Evolutionary conservation across 2,113 vertebrate species (phyloP), one percentile per base, ranked within the genome.

Genomic region (Archilochus colubris): DNA sequence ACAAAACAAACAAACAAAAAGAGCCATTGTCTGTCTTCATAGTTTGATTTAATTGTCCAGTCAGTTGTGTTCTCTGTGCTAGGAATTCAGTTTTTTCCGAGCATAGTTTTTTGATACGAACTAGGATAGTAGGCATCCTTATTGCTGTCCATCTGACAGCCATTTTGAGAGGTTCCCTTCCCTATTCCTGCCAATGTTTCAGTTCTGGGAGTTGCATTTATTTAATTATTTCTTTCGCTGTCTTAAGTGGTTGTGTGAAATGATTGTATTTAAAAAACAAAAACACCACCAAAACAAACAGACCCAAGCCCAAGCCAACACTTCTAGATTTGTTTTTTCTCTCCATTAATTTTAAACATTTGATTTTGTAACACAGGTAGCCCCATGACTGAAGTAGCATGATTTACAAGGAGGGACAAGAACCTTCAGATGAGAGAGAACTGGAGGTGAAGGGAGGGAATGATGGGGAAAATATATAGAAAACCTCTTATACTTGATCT

Each of bases 401-500:
- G 86, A 94, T 88, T 95, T 91, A 86, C 83, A 68, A 73, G 48
- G 67, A 86, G 17, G 85, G 73, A 81, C 9, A 28, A 80, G 82
- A 86, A 95, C 82, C 46, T 93, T 91, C 74, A 91, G 59, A 86
- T 76, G 75, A 83, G 55, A 67, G 86, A 83, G 38, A 90, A 92
- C 79, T 81, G 57, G 76, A 93, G 31, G 69, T 93, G 79, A 92
- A 88, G 25, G 64, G 44, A 90, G 74, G 68, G 80, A 93, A 55
- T 67, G 51, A 70, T 86, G 68, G 64, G 19, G 44, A 74, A 48
- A 93, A 92, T 90, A 72, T 70, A 88, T 13, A 74, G 61, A 88
- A 96, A 96, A 93, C 25, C 38, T 88, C 82, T 82, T 91, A 38
- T 10, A 83, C 20, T 20, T 93, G 79, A 92, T 95, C 64, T 93